Evolutionary conservation across 2,888 invertebrate species (phyloP).

Genomic region (Halictus quadricinctus): DNA sequence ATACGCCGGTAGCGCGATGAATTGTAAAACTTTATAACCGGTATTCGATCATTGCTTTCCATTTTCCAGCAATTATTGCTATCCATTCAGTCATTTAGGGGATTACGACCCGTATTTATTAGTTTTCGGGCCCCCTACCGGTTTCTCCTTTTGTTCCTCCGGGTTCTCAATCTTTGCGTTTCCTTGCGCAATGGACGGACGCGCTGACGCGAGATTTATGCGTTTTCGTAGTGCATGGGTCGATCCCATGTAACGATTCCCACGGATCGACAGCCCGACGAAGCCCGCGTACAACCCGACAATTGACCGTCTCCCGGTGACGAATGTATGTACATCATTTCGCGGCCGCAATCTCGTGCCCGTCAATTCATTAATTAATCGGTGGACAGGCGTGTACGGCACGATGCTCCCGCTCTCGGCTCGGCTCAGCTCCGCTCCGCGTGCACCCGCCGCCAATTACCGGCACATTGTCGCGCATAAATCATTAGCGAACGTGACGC

Average conservation of each 20-base stretch:
- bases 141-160: background rate
- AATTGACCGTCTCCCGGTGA: conserved; percentile 63
- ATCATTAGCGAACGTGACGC: conserved; percentile 71
- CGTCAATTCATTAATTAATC: conserved; percentile 74
- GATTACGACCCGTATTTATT: conserved; percentile 6
- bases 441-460: conserved; percentile 66
- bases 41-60: conserved; percentile 20
- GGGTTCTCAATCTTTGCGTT: background rate
- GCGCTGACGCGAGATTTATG: conserved; percentile 17
- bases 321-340: conserved; percentile 69
- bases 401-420: conserved; percentile 28
- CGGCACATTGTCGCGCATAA: conserved; percentile 71
- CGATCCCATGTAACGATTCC: conserved; percentile 14
- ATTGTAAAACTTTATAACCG: conserved; percentile 41
- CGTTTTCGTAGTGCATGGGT: background rate
- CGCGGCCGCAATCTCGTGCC: conserved; percentile 69
- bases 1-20: background rate
- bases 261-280: conserved; percentile 24
- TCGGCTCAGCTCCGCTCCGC: conserved; percentile 10
- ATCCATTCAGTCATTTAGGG: background rate
- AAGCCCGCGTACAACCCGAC: conserved; percentile 36
- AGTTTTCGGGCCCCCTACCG: background rate
- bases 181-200: conserved; percentile 6
- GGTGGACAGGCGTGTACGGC: conserved; percentile 48
- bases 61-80: conserved; percentile 46